Evolutionary conservation across 2,113 vertebrate genomes (phyloP).

Genomic region (Sceloporus undulatus): DNA sequence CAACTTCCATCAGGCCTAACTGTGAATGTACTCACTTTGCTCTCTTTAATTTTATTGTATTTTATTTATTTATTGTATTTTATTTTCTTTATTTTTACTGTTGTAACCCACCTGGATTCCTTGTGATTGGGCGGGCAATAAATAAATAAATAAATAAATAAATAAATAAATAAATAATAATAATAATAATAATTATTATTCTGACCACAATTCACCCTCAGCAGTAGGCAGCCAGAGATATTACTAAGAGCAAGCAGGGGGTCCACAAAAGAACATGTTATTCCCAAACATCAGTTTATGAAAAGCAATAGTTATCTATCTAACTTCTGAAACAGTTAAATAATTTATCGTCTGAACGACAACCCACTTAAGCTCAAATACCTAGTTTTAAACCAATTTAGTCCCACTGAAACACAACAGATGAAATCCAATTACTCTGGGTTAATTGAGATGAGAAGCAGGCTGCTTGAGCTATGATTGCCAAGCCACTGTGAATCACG

Average conservation of each 20-base stretch:
- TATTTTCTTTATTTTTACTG: too few species aligned
- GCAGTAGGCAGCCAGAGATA: not conserved
- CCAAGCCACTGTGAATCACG: not conserved
- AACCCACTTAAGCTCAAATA: conserved; percentile 22
- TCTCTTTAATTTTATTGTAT: too few species aligned
- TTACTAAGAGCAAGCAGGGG: not conserved
- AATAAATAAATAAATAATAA: too few species aligned
- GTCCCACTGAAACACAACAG: conserved; percentile 2
- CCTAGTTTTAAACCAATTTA: conserved; percentile 35
- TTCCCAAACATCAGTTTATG: not conserved
- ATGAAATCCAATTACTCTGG: conserved; percentile 32
- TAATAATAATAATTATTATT: too few species aligned
- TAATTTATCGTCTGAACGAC: conserved; percentile 20
- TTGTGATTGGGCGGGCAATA: too few species aligned
- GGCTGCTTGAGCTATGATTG: not conserved
- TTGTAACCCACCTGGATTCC: too few species aligned
- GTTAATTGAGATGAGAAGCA: conserved; percentile 31
- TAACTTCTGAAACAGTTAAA: conserved; percentile 14
- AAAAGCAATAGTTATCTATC: not conserved
- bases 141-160: too few species aligned
- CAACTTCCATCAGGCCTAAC: too few species aligned
- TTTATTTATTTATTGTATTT: too few species aligned
- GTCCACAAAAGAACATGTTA: not conserved
- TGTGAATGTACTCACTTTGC: too few species aligned
- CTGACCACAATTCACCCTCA: not conserved